A percentile compares a stretch with the other conserved stretches of the same genome.
phyloP scores from a whole-genome alignment of 2,888 invertebrate species.

The Dilophus febrilis region DNA sequence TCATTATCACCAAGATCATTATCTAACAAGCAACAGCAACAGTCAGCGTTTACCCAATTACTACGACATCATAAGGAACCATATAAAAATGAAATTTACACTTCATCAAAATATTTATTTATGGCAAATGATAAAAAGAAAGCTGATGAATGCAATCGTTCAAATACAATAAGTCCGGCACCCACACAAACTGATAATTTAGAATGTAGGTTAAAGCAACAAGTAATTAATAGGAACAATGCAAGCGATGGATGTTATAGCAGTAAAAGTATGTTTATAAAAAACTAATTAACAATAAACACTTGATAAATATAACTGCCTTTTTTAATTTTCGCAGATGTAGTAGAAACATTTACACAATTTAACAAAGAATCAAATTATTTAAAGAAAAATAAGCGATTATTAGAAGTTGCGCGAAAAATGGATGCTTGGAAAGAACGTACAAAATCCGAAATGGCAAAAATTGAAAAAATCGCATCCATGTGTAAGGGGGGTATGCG shows the following conservation, averaged over 20 bases:
- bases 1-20: slow-evolving; percentile 18
- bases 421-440: slow-evolving; percentile 15
- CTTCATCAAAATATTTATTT: slow-evolving; percentile 15
- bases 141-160: slow-evolving; percentile 15
- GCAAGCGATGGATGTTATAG: background rate
- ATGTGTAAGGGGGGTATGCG: slow-evolving; percentile 12
- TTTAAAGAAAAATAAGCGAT: slow-evolving; percentile 14
- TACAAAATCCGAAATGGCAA: slow-evolving; percentile 25
- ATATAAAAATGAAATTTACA: no score
- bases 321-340: no score
- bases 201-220: no score
- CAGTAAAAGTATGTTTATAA: no score
- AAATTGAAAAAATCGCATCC: slow-evolving; percentile 27
- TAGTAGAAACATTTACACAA: no score
- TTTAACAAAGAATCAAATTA: slow-evolving; percentile 12
- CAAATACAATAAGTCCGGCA: slow-evolving; percentile 15
- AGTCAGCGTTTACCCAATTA: slow-evolving; percentile 6
- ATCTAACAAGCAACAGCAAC: slow-evolving; percentile 9
- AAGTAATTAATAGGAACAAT: background rate
- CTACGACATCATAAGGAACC: slow-evolving; percentile 8
- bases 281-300: no score
- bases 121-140: slow-evolving; percentile 20
- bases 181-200: no score
- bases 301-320: no score
- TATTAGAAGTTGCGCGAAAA: slow-evolving; percentile 21